Conservation (phyloP, 2,113 vertebrate species). For the Zosterops hypoxanthus region DNA sequence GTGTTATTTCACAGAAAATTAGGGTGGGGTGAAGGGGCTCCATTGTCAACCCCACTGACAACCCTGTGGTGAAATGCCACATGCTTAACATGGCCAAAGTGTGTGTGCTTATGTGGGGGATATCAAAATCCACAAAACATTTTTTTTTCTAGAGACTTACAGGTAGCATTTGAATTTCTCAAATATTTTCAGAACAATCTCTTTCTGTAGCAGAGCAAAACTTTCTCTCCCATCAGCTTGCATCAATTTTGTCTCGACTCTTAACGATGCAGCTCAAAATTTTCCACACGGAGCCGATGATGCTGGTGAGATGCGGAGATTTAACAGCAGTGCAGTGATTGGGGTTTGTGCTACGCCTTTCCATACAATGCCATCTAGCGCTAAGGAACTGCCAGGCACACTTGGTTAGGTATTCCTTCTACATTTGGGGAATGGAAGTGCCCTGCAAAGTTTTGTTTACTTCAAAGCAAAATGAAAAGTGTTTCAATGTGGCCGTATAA, state of each 20-base stretch:
- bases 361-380: constrained; percentile 71
- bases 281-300: background rate
- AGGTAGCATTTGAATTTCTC: background rate
- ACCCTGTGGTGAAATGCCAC: background rate
- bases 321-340: background rate
- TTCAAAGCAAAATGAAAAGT: background rate
- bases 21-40: background rate
- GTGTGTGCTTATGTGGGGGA: no score
- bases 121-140: background rate
- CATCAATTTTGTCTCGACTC: constrained; percentile 25
- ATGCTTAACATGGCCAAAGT: background rate
- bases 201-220: background rate
- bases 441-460: background rate
- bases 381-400: background rate
- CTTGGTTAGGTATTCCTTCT: background rate
- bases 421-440: fast-evolving
- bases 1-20: background rate
- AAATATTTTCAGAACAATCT: background rate
- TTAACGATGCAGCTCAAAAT: background rate
- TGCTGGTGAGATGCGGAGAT: background rate
- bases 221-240: background rate
- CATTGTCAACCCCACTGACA: background rate
- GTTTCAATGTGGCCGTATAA: background rate
- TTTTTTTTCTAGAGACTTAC: background rate
- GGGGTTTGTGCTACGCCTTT: background rate